Evolutionary conservation across 2,888 invertebrate genomes (phyloP).

Genomic region (Drosophila nr. medialis): DNA sequence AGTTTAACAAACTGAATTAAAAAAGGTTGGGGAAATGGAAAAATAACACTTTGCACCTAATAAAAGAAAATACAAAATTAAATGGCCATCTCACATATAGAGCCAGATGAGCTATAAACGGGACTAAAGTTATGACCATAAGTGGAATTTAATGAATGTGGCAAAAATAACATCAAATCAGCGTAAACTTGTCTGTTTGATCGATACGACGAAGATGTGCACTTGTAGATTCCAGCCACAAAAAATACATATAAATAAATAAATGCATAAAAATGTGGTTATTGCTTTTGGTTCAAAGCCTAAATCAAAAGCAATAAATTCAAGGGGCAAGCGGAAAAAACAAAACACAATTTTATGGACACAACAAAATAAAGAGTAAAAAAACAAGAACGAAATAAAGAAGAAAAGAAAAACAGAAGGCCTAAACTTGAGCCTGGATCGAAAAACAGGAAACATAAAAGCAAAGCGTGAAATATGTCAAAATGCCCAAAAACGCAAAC

Average conservation of each 20-base stretch:
- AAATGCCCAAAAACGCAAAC: slow-evolving; percentile 33
- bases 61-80: slow-evolving; percentile 54
- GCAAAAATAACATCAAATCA: slow-evolving; percentile 1
- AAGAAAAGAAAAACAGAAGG: slow-evolving; percentile 6
- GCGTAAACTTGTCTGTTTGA: slow-evolving; percentile 29
- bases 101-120: slow-evolving; percentile 44
- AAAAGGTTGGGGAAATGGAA: slow-evolving; percentile 44
- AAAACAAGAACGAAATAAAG: slow-evolving; percentile 11
- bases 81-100: slow-evolving; percentile 56
- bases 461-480: slow-evolving; percentile 63
- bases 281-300: slow-evolving; percentile 28
- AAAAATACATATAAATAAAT: slow-evolving; percentile 16
- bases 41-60: slow-evolving; percentile 77
- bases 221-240: neutral
- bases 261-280: slow-evolving; percentile 31
- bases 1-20: slow-evolving; percentile 57
- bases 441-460: slow-evolving; percentile 50
- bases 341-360: slow-evolving; percentile 50
- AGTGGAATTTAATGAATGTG: slow-evolving; percentile 46
- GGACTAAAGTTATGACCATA: slow-evolving; percentile 48
- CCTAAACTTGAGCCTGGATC: slow-evolving; percentile 22
- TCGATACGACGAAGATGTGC: slow-evolving; percentile 25
- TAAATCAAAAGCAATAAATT: slow-evolving; percentile 64
- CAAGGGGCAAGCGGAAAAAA: slow-evolving; percentile 12
- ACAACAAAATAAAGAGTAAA: slow-evolving; percentile 19